These are phyloP conservation scores for Nasonia giraulti DNA, from an alignment of 1,140 invertebrate genomes.

Conservation along the genomic window DNA sequence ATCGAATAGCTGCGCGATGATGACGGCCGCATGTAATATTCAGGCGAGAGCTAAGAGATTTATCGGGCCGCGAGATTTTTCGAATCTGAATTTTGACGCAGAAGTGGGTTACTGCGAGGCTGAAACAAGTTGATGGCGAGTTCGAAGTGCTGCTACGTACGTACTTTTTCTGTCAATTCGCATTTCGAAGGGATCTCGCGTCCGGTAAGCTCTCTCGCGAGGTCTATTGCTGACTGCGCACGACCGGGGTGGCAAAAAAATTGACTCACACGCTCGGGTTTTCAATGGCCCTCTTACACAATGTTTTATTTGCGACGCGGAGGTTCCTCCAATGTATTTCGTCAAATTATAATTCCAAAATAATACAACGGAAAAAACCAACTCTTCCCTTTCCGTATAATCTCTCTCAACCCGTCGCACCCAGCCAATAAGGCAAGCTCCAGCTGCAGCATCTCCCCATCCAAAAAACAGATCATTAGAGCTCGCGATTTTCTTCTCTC, in stretches of 20 bases:
- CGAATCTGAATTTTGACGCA: background rate
- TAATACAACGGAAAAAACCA: too few relatives aligned
- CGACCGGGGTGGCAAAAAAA: background rate
- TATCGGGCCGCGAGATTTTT: background rate
- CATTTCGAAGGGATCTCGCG: background rate
- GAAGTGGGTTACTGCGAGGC: background rate
- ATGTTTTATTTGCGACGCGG: background rate
- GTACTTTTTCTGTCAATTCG: background rate
- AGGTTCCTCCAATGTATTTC: too few relatives aligned
- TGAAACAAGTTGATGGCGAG: too few relatives aligned
- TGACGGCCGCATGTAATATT: background rate
- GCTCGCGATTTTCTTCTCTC: constrained; percentile 5
- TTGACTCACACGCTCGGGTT: background rate
- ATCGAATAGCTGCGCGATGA: background rate
- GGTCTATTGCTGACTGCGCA: background rate
- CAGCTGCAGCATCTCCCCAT: background rate
- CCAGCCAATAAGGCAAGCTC: too few relatives aligned
- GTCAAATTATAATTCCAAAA: too few relatives aligned
- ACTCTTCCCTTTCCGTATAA: too few relatives aligned
- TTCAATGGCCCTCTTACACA: background rate
- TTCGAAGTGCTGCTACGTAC: too few relatives aligned
- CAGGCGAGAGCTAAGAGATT: background rate
- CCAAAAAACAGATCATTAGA: constrained; percentile 9
- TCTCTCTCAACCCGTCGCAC: background rate
- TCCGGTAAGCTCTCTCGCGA: background rate